These are phyloP conservation scores for Lipotes vexillifer DNA, from an alignment of 2,113 vertebrate species.

Conservation along the genomic window DNA sequence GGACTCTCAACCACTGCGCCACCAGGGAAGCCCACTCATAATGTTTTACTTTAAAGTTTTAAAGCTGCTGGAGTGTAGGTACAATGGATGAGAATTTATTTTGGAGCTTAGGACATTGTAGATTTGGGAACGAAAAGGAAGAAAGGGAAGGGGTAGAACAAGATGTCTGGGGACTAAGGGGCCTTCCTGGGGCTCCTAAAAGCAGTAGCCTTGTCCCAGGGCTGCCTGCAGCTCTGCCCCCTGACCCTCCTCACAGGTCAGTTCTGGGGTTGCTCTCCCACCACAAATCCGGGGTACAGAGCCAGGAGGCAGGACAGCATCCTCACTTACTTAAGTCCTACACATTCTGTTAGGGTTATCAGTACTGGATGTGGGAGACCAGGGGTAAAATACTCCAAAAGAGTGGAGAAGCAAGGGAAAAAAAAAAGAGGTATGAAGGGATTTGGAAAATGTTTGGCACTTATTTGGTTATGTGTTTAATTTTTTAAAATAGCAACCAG, in stretches of 20 bases:
- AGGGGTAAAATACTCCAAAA: neutral
- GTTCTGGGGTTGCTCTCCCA: neutral
- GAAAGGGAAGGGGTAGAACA: neutral
- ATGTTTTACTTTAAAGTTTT: neutral
- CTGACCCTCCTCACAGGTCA: neutral
- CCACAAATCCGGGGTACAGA: neutral
- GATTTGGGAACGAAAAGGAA: neutral
- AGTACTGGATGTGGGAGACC: neutral
- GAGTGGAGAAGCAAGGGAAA: neutral
- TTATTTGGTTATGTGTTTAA: neutral
- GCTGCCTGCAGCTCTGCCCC: neutral
- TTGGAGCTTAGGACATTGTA: neutral
- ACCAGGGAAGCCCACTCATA: no score
- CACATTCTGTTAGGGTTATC: neutral
- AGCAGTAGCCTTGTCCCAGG: neutral
- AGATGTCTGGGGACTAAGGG: neutral
- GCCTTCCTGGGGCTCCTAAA: neutral
- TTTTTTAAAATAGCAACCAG: neutral
- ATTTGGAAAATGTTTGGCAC: neutral
- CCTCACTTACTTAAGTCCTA: neutral
- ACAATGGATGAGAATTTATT: neutral
- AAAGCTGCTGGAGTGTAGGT: neutral
- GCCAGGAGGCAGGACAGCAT: neutral
- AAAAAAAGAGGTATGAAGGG: neutral
- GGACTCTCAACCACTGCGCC: no score